phyloP scores from a whole-genome alignment of 2,888 invertebrate genomes.

The Baronia brevicornis region DNA sequence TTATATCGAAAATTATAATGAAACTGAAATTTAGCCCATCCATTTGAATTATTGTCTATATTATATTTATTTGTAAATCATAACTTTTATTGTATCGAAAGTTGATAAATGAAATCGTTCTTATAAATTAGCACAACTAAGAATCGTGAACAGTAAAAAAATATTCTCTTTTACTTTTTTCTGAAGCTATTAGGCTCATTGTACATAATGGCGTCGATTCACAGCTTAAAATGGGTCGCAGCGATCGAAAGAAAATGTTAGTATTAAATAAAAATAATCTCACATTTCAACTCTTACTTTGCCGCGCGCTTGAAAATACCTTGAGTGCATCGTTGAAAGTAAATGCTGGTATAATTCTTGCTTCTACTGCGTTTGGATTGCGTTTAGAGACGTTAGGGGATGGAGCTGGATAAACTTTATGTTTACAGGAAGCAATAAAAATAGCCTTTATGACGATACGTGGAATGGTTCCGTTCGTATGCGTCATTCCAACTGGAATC shows the following conservation, averaged over 20 bases:
- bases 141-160: conserved; percentile 8
- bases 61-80: no score
- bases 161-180: conserved; percentile 11
- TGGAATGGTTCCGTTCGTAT: conserved; percentile 64
- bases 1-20: no score
- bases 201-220: conserved; percentile 10
- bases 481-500: conserved; percentile 42
- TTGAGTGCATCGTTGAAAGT: conserved; percentile 72
- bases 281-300: conserved; percentile 48
- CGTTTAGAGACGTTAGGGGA: conserved; percentile 64
- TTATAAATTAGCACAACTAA: conserved; percentile 7
- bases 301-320: conserved; percentile 52
- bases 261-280: conserved; percentile 52
- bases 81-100: no score
- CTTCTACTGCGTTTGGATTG: conserved; percentile 67
- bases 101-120: background rate
- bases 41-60: no score
- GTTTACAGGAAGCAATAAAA: conserved; percentile 69
- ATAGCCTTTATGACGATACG: conserved; percentile 71
- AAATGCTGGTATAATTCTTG: conserved; percentile 67
- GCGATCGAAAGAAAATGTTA: conserved; percentile 24
- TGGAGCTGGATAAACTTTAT: conserved; percentile 69
- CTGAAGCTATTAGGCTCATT: conserved; percentile 14
- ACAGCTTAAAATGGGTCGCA: conserved; percentile 16
- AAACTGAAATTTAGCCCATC: no score